Evolutionary conservation across 2,888 invertebrate species (phyloP).

Genomic region (Heliconius charithonia): DNA sequence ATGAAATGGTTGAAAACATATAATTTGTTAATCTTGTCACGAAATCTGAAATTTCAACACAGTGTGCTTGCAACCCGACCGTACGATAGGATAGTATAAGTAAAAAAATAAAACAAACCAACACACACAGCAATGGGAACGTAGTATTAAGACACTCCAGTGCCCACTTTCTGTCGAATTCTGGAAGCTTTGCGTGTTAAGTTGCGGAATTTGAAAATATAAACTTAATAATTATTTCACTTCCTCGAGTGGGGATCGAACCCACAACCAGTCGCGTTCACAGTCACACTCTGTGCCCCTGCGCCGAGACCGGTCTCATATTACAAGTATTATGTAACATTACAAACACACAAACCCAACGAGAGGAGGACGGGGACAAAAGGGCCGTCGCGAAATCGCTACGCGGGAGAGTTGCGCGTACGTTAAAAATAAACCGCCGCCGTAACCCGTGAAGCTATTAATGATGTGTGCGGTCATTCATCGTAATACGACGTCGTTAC

Average conservation of each 20-base stretch:
- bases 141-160: too few relatives aligned
- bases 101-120: too few relatives aligned
- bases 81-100: too few relatives aligned
- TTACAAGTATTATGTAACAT: slow-evolving; percentile 5
- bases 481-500: slow-evolving; percentile 47
- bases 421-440: slow-evolving; percentile 64
- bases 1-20: background rate
- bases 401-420: slow-evolving; percentile 66
- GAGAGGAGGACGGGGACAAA: slow-evolving; percentile 35
- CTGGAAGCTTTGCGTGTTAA: too few relatives aligned
- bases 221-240: too few relatives aligned
- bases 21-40: slow-evolving; percentile 14
- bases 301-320: too few relatives aligned
- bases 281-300: too few relatives aligned
- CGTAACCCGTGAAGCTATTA: slow-evolving; percentile 52
- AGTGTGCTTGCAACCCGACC: background rate
- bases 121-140: too few relatives aligned
- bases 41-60: slow-evolving; percentile 23
- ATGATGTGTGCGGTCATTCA: slow-evolving; percentile 56
- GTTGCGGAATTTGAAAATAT: too few relatives aligned
- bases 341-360: slow-evolving; percentile 17
- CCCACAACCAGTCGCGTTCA: too few relatives aligned
- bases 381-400: slow-evolving; percentile 65
- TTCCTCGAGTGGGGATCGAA: too few relatives aligned
- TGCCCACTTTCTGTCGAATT: too few relatives aligned